Conservation (phyloP, 2,797 vertebrate genomes). For the Iguana delicatissima region DNA sequence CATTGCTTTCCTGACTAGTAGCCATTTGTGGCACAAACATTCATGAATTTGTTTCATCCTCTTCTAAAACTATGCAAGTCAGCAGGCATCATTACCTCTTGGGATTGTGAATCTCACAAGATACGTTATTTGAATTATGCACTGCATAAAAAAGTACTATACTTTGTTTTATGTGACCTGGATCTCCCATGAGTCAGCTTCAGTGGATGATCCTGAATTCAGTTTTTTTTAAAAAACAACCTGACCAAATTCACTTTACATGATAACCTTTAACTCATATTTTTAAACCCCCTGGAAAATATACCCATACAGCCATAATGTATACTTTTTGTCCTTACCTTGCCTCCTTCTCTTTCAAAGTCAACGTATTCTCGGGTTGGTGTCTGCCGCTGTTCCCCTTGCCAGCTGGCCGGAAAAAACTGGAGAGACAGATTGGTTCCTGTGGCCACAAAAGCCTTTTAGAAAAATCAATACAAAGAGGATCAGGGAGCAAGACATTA, state of each 20-base stretch:
- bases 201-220: too few relatives aligned
- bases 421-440: constrained; percentile 99
- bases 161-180: too few relatives aligned
- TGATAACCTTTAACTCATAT: fast-evolving
- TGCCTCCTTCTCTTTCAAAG: constrained; percentile 97
- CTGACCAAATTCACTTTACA: background rate
- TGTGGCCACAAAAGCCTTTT: constrained; percentile 99
- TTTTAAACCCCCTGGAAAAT: constrained; percentile 18
- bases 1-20: too few relatives aligned
- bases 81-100: too few relatives aligned
- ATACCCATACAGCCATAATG: constrained; percentile 40
- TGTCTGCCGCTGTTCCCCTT: constrained; percentile 96
- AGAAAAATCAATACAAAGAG: constrained; percentile 93
- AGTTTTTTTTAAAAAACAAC: too few relatives aligned
- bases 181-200: too few relatives aligned
- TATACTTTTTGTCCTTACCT: constrained; percentile 85
- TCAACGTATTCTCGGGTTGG: constrained; percentile 97
- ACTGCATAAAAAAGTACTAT: too few relatives aligned
- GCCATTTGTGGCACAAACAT: too few relatives aligned
- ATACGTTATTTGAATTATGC: too few relatives aligned
- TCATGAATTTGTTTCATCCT: too few relatives aligned
- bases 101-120: too few relatives aligned
- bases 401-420: constrained; percentile 99
- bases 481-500: constrained; percentile 89
- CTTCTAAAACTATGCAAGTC: too few relatives aligned